Base-by-base conservation (phyloP, 2,888 invertebrate genomes). In the Microctonus aethiopoides region DNA sequence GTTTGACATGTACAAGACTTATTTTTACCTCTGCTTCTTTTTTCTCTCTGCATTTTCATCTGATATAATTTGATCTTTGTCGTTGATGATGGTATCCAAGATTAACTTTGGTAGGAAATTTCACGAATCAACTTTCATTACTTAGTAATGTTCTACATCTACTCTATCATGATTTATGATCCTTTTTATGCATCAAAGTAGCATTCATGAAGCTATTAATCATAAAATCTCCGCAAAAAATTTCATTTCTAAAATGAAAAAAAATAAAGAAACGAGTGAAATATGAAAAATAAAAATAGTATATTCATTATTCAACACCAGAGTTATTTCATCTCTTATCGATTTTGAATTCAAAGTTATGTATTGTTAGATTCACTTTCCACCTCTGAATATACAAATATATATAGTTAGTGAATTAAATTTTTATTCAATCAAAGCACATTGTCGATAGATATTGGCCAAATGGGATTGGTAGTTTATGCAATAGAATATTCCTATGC, bases 61-160 rank as follows among this genome's bases (percentile, higher is more conserved):
- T 24, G 29, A 22, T 57, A 41, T 66, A 57, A 56, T 39, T 67
- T 62, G 29, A 66, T 62, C 24, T 39, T 61, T 34, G 63, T 41
- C 20, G 36, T 57, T 67, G 62, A 67, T 36, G 54, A 34, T 13
- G 62, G 13, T 54, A 32, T 67, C 41, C n/a, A 3, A 46, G 66
- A 70, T 67, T 62, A 70, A 60, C 61, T 65, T 64, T 59, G 16
- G 51, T 34, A 11, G 46, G 16, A 51, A 61, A 59, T 64, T 39
- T 57, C 24, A 16, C 11, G 16, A 68, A 68, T 39, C 65, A 70
- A 13, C 39, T 60, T 52, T 65, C 32, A 60, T 70, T 29, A 52
- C 16, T 51, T 36, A 39, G 20, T 52, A 52, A 60, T 65, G 20
- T 52, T 52, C 26, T 64, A 59, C 22, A 22, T 39, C 13, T 5